phyloP scores from a whole-genome alignment of 2,113 vertebrate genomes.

The Excalfactoria chinensis region DNA sequence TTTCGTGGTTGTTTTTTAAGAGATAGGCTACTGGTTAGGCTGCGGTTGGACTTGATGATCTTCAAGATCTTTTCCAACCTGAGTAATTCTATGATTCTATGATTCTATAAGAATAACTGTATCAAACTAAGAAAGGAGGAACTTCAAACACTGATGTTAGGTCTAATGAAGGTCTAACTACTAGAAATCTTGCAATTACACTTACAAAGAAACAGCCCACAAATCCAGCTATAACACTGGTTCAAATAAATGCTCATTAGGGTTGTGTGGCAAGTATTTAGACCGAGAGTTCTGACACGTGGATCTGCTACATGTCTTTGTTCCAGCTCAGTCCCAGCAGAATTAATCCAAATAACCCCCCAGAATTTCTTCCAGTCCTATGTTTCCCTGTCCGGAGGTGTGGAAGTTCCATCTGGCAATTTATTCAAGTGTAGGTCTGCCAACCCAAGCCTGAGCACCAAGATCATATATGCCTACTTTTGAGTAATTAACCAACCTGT shows the following conservation, averaged over 20 bases:
- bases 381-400: not conserved
- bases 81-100: too few relatives aligned
- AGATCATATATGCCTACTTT: not conserved
- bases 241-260: not conserved
- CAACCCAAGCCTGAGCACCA: not conserved
- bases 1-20: too few relatives aligned
- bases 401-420: not conserved
- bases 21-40: too few relatives aligned
- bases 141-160: not conserved
- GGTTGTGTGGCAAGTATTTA: not conserved
- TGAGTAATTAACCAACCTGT: not conserved
- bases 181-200: not conserved
- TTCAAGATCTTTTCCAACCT: too few relatives aligned
- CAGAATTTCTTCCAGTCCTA: not conserved
- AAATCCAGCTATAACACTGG: not conserved
- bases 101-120: not conserved
- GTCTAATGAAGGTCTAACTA: not conserved
- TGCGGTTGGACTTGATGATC: too few relatives aligned
- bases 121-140: not conserved
- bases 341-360: not conserved
- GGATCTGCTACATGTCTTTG: not conserved
- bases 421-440: not conserved
- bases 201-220: not conserved
- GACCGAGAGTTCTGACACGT: not conserved
- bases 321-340: not conserved